Evolutionary conservation across 1,140 invertebrate genomes (phyloP), one percentile per base, ranked within the genome.

Genomic region (Neodiprion fabricii): DNA sequence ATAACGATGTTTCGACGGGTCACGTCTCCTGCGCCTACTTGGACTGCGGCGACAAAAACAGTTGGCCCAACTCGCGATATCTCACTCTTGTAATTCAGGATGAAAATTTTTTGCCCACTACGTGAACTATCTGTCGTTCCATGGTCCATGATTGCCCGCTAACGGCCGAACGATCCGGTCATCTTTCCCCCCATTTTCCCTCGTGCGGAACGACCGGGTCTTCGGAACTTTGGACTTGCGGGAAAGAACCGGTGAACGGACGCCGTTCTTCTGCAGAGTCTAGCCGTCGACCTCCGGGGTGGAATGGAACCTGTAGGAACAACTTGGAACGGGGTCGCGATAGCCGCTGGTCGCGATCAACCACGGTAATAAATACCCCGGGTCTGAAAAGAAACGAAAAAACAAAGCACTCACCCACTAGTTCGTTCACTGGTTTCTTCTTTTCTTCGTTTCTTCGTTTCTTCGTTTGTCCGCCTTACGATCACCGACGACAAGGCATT

Each of bases 291-390:
- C 28, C 11, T 14, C 53, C 53, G 53, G n/a, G n/a, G 53, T 17
- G 4, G 8, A 61, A 61, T 12, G 53, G 53, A 40, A 40, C 28
- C 28, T 40, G 28, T 40, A 40, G 28, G 28, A 40, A 40, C 28
- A 40, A 40, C 28, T 40, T 40, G 28, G 28, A 40, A 61, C 11
- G 53, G 53, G 53, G 53, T 61, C n/a, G 50, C n/a, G 50, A 1
- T 11, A n/a, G 50, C n/a, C 70, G n/a, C 70, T 23, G 70, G 74
- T 77, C 76, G 76, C 79, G 78, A 84, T 80, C 84, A 85, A 82
- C 79, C 77, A 71, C 77, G 78, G 79, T 83, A 85, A 84, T 85
- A 84, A 85, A 85, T 84, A 79, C 76, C 78, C 74, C 75, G 73
- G 76, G 79, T 76, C 28, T 40, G 78, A 81, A 85, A 61, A 61